Base-by-base conservation (phyloP, 2,888 invertebrate genomes). In the Asteroscopus sphinx region DNA sequence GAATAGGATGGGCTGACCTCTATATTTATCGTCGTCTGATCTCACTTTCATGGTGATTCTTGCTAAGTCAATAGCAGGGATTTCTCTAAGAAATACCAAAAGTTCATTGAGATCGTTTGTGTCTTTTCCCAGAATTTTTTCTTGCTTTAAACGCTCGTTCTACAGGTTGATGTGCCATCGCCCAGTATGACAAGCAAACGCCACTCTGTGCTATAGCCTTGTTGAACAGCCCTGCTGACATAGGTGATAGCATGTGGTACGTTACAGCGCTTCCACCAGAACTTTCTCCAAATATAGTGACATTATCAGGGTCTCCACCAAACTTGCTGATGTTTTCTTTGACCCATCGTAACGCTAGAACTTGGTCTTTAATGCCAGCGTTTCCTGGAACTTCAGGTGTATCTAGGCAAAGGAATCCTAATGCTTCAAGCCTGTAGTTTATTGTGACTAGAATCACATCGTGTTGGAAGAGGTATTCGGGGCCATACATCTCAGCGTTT, bases 251-350 rank as follows among this genome's bases (percentile, higher is more conserved):
- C 81, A 93, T 77, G 33, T 93, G 90, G 47, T 83, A 86, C 0
- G 89, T 90, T 0, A 88, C 89, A 8, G 89, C 83, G 0, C 80
- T 80, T 0, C 83, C 86, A 4, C 94, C 94, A 4, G 93, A 88
- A 64, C 92, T 91, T 58, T 92, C 89, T 0, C 93, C 94, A 53
- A 91, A 88, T 48, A 94, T 64, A 0, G 92, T 92, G 17, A 92
- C 77, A 58, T 89, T 87, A 5, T 86, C 73, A 2, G 85, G 79
- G 44, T 90, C 85, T 0, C 90, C 91, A 7, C 91, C 91, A 56
- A 91, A 90, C 9, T 79, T 63, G 1, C 52, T 71, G 32, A 90
- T 90, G 39, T 90, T 90, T 6, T 83, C 75, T 52, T 86, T 85
- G 0, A 90, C 65, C 90, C 90, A 90, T 15, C 77, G 79, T 5